Conservation (phyloP, 2,113 vertebrate genomes). For the Dipodomys ordii region DNA sequence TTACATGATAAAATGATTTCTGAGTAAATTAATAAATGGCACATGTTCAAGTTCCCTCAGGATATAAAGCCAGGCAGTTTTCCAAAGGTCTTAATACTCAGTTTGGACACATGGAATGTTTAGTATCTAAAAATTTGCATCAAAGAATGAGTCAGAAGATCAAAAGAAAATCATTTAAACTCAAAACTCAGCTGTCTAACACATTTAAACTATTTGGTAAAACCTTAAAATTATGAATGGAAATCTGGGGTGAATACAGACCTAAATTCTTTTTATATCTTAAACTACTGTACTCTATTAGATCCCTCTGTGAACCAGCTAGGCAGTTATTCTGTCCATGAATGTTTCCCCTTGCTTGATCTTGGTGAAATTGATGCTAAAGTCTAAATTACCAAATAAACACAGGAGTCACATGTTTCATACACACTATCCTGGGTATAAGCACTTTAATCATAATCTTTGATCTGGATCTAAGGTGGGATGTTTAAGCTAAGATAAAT, state of each 20-base stretch:
- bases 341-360: not conserved
- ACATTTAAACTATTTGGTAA: not conserved
- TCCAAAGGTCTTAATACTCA: too few relatives aligned
- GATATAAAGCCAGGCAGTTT: too few relatives aligned
- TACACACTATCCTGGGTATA: not conserved
- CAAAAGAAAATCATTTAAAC: not conserved
- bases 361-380: not conserved
- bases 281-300: not conserved
- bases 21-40: too few relatives aligned
- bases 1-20: too few relatives aligned
- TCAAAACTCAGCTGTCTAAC: not conserved
- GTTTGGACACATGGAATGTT: too few relatives aligned
- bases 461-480: not conserved
- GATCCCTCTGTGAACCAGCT: not conserved
- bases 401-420: not conserved
- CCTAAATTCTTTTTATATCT: not conserved
- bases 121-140: too few relatives aligned
- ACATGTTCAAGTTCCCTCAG: too few relatives aligned
- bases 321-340: not conserved
- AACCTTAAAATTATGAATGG: not conserved
- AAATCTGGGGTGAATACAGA: not conserved
- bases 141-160: not conserved
- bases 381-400: not conserved
- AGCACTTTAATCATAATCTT: not conserved
- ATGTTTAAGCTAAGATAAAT: not conserved